A percentile compares a stretch with the other conserved stretches of the same genome.
phyloP scores from a whole-genome alignment of 2,113 vertebrate genomes.

The Myodes glareolus region DNA sequence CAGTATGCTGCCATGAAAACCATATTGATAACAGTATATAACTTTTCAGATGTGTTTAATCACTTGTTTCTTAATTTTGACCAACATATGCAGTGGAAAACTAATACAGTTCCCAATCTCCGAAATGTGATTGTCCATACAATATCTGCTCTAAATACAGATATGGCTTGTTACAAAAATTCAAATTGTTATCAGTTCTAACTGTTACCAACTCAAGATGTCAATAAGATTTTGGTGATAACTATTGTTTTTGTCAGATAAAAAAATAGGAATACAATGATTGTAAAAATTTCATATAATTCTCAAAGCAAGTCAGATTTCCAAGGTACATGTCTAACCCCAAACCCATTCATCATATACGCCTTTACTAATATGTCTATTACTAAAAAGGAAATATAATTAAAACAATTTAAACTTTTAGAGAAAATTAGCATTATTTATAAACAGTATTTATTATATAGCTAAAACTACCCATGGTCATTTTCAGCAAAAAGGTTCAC shows the following conservation, averaged over 20 bases:
- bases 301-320: neutral
- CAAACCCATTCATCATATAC: neutral
- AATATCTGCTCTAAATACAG: neutral
- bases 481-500: neutral
- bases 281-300: neutral
- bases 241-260: neutral
- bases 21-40: neutral
- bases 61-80: slow-evolving; percentile 33
- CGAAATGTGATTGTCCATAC: slow-evolving; percentile 17
- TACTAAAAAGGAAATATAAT: neutral
- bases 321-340: neutral
- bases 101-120: neutral
- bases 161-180: neutral
- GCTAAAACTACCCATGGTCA: neutral
- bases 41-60: neutral
- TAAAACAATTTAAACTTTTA: neutral
- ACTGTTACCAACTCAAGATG: neutral
- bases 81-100: neutral
- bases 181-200: neutral
- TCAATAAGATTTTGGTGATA: neutral
- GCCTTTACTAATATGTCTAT: neutral
- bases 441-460: neutral
- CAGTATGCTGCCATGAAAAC: neutral
- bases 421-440: neutral
- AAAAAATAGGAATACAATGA: neutral